Percentiles rank a stretch among this genome's conserved stretches.
Evolutionary conservation across 2,113 vertebrate genomes (phyloP).

Genomic region (Amia ocellicauda): DNA sequence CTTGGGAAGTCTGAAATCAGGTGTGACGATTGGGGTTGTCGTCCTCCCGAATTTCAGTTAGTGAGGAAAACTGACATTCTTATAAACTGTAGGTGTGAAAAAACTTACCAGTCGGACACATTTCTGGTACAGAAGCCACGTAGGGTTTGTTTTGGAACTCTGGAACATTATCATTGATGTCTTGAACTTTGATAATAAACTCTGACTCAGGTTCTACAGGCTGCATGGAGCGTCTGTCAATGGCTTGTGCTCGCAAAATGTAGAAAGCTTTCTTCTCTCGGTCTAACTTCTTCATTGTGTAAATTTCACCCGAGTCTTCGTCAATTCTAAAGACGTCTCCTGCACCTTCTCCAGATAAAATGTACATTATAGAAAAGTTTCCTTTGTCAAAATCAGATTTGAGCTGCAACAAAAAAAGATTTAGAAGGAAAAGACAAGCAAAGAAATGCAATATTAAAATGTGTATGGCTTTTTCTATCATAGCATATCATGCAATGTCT

Average conservation of each 20-base stretch:
- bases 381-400: slow-evolving; percentile 78
- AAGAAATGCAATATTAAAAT: background rate
- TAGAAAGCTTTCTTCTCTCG: slow-evolving; percentile 83
- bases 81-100: background rate
- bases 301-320: slow-evolving; percentile 71
- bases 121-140: slow-evolving; percentile 81
- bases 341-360: slow-evolving; percentile 77
- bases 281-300: slow-evolving; percentile 70
- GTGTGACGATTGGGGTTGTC: too few relatives aligned
- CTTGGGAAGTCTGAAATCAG: too few relatives aligned
- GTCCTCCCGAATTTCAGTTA: too few relatives aligned
- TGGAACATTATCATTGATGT: slow-evolving; percentile 87
- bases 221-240: slow-evolving; percentile 62
- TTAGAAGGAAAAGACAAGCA: background rate
- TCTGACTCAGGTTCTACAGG: slow-evolving; percentile 83
- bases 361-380: slow-evolving; percentile 68
- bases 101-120: slow-evolving; percentile 82
- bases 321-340: slow-evolving; percentile 75
- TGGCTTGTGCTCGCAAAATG: slow-evolving; percentile 73
- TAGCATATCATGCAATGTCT: too few relatives aligned
- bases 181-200: slow-evolving; percentile 86
- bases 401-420: slow-evolving; percentile 60
- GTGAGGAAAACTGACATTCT: too few relatives aligned
- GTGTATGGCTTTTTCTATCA: background rate
- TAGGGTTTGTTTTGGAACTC: slow-evolving; percentile 87